Evolutionary conservation across 2,797 vertebrate species (phyloP).

Genomic region (Micropoecilia bifurca): DNA sequence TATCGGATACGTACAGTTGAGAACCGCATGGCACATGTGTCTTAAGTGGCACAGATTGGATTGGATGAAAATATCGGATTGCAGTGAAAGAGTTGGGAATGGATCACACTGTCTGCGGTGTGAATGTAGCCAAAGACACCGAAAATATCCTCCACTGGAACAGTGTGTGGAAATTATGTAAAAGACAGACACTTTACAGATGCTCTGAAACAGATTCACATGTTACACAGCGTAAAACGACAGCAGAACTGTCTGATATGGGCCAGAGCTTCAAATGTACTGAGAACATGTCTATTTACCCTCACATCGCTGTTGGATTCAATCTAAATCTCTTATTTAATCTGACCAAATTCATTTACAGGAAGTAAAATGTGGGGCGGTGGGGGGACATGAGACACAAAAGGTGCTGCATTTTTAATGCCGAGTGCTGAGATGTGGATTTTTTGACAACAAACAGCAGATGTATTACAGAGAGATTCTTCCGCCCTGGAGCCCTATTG

Average conservation of each 20-base stretch:
- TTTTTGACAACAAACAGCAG: conserved; percentile 78
- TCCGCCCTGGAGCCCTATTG: conserved; percentile 63
- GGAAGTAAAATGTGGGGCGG: conserved; percentile 43
- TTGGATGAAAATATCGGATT: background rate
- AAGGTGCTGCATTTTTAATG: conserved; percentile 76
- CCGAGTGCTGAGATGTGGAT: conserved; percentile 58
- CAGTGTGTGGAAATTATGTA: background rate
- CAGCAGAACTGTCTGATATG: conserved; percentile 38
- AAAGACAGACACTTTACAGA: conserved; percentile 28
- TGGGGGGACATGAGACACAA: conserved; percentile 47
- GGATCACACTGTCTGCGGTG: background rate
- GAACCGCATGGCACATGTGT: too few species aligned
- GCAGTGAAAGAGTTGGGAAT: background rate
- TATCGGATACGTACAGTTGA: background rate
- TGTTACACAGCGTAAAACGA: conserved; percentile 51
- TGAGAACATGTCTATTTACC: conserved; percentile 62
- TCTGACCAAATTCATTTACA: conserved; percentile 69
- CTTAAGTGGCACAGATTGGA: background rate
- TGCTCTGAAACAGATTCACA: conserved; percentile 29
- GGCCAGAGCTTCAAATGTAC: conserved; percentile 29
- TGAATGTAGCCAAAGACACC: background rate
- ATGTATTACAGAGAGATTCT: conserved; percentile 59
- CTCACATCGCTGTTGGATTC: conserved; percentile 52
- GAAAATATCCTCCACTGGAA: background rate
- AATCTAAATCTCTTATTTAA: conserved; percentile 72